Evolutionary conservation across 2,113 vertebrate species (phyloP).

Genomic region (Cyanoliseus patagonus): DNA sequence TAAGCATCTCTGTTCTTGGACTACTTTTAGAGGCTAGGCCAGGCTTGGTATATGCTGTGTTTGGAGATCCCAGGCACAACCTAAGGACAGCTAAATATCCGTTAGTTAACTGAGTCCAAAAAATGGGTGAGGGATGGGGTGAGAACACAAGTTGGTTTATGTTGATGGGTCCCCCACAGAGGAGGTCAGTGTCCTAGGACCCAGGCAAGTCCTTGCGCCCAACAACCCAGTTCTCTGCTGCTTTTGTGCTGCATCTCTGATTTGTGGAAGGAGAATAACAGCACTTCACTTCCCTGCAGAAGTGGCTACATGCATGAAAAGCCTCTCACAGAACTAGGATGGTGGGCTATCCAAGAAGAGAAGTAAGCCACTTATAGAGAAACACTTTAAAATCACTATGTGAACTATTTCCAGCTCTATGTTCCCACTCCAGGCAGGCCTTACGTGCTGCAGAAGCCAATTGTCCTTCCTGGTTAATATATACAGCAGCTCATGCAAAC

Average conservation of each 20-base stretch:
- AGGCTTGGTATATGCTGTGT: not conserved
- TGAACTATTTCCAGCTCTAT: slow-evolving; percentile 19
- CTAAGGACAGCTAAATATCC: not conserved
- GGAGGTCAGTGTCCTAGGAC: not conserved
- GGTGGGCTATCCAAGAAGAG: not conserved
- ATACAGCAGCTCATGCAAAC: not conserved
- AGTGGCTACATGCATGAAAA: not conserved
- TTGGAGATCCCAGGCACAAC: not conserved
- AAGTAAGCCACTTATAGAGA: not conserved
- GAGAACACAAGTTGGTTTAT: not conserved
- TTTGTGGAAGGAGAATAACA: not conserved
- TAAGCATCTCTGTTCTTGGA: not conserved
- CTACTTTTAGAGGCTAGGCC: not conserved
- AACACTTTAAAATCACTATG: not conserved
- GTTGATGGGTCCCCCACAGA: not conserved
- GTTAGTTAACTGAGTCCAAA: not conserved
- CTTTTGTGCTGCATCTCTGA: not conserved
- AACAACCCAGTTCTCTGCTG: not conserved
- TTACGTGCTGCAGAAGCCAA: not conserved
- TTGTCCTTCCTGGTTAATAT: not conserved
- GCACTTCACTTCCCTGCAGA: not conserved
- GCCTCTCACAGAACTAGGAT: not conserved
- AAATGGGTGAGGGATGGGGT: not conserved
- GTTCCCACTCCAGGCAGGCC: slow-evolving; percentile 7
- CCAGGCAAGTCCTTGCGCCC: not conserved